Evolutionary conservation across 2,113 vertebrate genomes (phyloP).

Genomic region (Psittacara wagleri): DNA sequence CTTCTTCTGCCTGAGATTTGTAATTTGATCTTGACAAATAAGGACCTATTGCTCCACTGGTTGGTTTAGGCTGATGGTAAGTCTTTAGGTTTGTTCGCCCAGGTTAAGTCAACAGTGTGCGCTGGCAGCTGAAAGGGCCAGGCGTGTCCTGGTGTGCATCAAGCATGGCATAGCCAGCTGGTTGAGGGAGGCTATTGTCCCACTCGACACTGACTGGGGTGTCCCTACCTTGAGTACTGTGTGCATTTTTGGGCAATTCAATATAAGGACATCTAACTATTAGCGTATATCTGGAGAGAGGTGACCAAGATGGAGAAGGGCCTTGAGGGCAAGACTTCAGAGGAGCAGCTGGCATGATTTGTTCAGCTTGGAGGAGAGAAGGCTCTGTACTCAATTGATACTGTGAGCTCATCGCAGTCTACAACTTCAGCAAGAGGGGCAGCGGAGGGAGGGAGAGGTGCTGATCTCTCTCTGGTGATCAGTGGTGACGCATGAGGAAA

Average conservation of each 20-base stretch:
- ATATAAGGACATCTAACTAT: not conserved
- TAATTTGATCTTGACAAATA: not conserved
- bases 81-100: not conserved
- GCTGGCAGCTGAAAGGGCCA: not conserved
- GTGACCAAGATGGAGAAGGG: not conserved
- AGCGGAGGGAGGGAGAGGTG: accelerated
- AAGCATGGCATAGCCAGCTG: accelerated
- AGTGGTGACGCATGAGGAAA: accelerated
- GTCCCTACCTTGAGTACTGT: accelerated
- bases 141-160: accelerated
- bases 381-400: not conserved
- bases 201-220: accelerated
- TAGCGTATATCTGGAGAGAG: not conserved
- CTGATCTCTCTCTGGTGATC: not conserved
- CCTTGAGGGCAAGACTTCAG: accelerated
- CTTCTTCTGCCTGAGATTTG: not conserved
- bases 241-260: not conserved
- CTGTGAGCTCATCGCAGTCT: not conserved
- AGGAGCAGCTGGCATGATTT: not conserved
- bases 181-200: not conserved
- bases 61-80: not conserved
- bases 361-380: not conserved
- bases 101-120: not conserved
- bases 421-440: not conserved
- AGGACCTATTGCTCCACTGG: not conserved